Evolutionary conservation across 2,113 vertebrate genomes (phyloP).

Genomic region (Rostratula benghalensis): DNA sequence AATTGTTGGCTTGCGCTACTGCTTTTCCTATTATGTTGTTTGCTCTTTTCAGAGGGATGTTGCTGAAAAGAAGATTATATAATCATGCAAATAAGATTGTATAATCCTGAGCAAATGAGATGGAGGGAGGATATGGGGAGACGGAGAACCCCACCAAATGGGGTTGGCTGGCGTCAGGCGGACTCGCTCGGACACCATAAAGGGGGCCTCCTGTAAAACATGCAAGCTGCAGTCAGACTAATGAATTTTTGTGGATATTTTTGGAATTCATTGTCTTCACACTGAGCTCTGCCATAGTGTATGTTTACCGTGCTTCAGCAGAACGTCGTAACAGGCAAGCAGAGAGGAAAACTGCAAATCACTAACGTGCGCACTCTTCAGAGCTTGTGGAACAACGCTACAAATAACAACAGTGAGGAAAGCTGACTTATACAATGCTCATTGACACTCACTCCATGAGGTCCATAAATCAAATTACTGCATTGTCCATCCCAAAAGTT

Average conservation of each 20-base stretch:
- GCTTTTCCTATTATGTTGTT: constrained; percentile 67
- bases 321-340: neutral
- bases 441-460: neutral
- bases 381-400: neutral
- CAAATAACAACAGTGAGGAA: neutral
- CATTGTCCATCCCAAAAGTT: neutral
- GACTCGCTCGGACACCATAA: neutral
- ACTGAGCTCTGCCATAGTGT: constrained; percentile 21
- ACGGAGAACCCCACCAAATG: neutral
- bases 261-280: constrained; percentile 4
- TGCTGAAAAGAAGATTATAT: constrained; percentile 75
- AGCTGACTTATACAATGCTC: neutral
- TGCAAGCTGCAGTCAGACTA: neutral
- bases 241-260: neutral
- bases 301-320: neutral
- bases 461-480: neutral
- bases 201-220: neutral
- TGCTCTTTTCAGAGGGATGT: constrained; percentile 72
- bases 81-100: constrained; percentile 73
- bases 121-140: neutral
- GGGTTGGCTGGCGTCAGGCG: neutral
- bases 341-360: neutral
- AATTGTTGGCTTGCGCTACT: constrained; percentile 60
- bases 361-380: neutral
- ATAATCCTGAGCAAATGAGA: constrained; percentile 58